These are phyloP conservation scores for Ceratothoa steindachneri DNA, from an alignment of 2,888 invertebrate genomes.

Conservation along the genomic window DNA sequence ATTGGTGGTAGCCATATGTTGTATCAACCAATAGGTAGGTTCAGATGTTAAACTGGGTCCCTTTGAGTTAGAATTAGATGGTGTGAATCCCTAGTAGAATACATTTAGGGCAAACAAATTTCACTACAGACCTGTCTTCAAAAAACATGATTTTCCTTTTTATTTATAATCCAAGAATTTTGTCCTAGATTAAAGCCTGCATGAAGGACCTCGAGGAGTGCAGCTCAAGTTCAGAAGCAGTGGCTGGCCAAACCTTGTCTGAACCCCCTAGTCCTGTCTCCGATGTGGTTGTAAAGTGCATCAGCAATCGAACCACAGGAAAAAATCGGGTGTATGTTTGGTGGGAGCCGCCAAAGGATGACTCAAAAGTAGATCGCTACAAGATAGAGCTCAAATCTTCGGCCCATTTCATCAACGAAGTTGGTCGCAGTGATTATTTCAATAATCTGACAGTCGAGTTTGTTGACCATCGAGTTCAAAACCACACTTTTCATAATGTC, in stretches of 20 bases:
- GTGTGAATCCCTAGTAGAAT: too few species aligned
- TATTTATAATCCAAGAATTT: too few species aligned
- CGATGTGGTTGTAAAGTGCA: constrained; percentile 65
- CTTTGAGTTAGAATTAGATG: too few species aligned
- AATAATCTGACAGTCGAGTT: constrained; percentile 63
- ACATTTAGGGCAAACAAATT: too few species aligned
- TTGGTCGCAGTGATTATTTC: constrained; percentile 57
- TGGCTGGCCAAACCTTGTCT: constrained; percentile 34
- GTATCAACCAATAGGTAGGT: too few species aligned
- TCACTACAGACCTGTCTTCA: too few species aligned
- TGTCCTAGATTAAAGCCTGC: neutral
- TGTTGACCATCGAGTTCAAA: constrained; percentile 57
- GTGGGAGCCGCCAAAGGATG: constrained; percentile 75
- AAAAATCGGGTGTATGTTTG: constrained; percentile 64
- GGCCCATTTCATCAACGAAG: constrained; percentile 59
- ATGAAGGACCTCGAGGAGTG: constrained; percentile 23
- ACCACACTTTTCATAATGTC: constrained; percentile 60
- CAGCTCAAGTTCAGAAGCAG: constrained; percentile 22
- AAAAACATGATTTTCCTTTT: too few species aligned
- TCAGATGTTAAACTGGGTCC: too few species aligned
- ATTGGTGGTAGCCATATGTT: too few species aligned
- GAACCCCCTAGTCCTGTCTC: constrained; percentile 31
- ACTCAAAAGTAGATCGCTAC: constrained; percentile 65
- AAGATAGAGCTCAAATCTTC: constrained; percentile 62
- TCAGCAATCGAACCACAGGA: constrained; percentile 61